phyloP scores from a whole-genome alignment of 2,888 invertebrate species.

The Drosophila eohydei region DNA sequence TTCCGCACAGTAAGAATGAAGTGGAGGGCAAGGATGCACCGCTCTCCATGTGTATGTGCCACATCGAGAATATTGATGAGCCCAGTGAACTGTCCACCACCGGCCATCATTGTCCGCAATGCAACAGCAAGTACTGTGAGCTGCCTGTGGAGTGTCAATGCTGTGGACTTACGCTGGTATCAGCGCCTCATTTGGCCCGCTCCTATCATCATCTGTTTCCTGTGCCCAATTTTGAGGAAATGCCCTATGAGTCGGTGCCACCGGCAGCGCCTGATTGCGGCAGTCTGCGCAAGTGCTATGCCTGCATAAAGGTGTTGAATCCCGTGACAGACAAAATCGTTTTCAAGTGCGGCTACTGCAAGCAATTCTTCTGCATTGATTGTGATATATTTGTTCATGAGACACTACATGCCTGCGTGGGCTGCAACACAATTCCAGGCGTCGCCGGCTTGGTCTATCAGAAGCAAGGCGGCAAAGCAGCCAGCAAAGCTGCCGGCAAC shows the following conservation, averaged over 20 bases:
- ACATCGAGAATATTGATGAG: conserved; percentile 91
- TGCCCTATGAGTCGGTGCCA: conserved; percentile 85
- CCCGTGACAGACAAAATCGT: conserved; percentile 90
- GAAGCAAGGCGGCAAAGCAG: conserved; percentile 62
- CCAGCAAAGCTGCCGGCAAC: conserved; percentile 25
- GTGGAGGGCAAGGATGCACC: conserved; percentile 87
- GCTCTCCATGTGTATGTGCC: conserved; percentile 97
- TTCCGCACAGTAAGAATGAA: conserved; percentile 91
- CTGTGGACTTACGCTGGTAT: conserved; percentile 97
- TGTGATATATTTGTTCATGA: conserved; percentile 98
- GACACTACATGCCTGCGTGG: conserved; percentile 97
- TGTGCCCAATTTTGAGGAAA: conserved; percentile 92
- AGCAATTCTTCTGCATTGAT: conserved; percentile 94
- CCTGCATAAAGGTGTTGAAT: conserved; percentile 89
- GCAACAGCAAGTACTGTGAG: conserved; percentile 98
- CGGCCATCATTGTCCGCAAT: conserved; percentile 97
- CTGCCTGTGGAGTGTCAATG: conserved; percentile 98
- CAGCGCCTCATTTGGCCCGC: conserved; percentile 98
- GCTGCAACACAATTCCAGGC: conserved; percentile 91
- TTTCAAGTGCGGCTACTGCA: conserved; percentile 92
- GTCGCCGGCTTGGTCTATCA: conserved; percentile 80
- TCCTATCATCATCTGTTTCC: conserved; percentile 99
- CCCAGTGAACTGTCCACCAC: conserved; percentile 89
- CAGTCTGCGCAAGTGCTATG: conserved; percentile 88
- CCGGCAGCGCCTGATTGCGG: conserved; percentile 74